Conservation (phyloP, 2,113 vertebrate genomes). For the Dipodomys stephensi region DNA sequence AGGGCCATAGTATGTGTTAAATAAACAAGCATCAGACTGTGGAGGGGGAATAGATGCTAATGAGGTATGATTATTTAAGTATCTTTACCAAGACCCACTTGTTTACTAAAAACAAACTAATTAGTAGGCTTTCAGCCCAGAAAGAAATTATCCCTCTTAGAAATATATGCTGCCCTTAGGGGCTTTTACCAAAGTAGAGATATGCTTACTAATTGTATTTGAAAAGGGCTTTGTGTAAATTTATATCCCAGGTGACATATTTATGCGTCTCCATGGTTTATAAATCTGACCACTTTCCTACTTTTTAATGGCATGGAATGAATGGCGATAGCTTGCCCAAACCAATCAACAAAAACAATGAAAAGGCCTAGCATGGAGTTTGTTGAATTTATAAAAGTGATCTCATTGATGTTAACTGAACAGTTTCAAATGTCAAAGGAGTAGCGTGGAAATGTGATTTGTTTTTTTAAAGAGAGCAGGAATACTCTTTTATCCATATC, state of each 20-base stretch:
- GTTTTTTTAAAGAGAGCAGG: no score
- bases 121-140: neutral
- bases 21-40: neutral
- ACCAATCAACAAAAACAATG: neutral
- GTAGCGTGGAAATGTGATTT: neutral
- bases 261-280: neutral
- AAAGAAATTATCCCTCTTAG: neutral
- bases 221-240: neutral
- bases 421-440: conserved; percentile 21
- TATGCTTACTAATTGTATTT: neutral
- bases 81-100: neutral
- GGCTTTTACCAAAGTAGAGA: neutral
- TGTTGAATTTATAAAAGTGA: neutral
- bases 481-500: neutral
- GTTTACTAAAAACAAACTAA: conserved; percentile 40
- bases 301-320: neutral
- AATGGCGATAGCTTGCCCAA: neutral
- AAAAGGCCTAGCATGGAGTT: neutral
- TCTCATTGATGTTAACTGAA: neutral
- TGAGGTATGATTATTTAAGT: neutral
- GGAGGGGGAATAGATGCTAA: neutral
- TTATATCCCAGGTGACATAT: neutral
- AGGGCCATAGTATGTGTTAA: neutral
- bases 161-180: neutral
- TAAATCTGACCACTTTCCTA: neutral